Percentiles rank a stretch among this genome's conserved stretches.
Evolutionary conservation across 2,113 vertebrate species (phyloP).

Genomic region (Aspiorhynchus laticeps): DNA sequence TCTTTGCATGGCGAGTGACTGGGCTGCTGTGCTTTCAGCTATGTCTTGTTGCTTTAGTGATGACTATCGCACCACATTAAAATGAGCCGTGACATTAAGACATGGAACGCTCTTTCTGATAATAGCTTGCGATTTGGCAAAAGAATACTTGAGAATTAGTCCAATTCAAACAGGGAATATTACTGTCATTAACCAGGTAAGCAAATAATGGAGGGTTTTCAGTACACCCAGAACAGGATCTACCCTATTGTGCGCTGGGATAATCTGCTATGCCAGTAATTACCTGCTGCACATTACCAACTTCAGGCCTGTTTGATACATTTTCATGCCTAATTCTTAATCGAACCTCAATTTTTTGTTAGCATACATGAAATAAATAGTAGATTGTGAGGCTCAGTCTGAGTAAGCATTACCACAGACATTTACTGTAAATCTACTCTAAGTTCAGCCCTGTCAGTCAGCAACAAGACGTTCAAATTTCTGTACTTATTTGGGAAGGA

Average conservation of each 20-base stretch:
- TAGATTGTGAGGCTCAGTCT: background rate
- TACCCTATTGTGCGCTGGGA: constrained; percentile 55
- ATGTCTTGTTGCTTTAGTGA: constrained; percentile 70
- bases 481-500: background rate
- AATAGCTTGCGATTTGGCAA: constrained; percentile 68
- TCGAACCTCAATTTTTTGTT: background rate
- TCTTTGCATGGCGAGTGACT: constrained; percentile 30
- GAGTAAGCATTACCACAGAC: background rate
- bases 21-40: constrained; percentile 48
- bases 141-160: constrained; percentile 57
- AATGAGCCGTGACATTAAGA: constrained; percentile 69
- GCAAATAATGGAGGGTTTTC: constrained; percentile 64
- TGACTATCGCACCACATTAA: constrained; percentile 71
- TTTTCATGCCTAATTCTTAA: background rate
- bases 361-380: background rate
- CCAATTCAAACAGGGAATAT: constrained; percentile 76
- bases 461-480: background rate
- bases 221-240: constrained; percentile 58
- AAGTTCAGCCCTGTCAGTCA: background rate
- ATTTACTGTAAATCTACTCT: background rate
- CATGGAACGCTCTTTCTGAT: constrained; percentile 63
- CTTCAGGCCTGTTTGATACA: background rate
- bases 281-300: background rate
- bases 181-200: constrained; percentile 51
- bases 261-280: constrained; percentile 49